Evolutionary conservation across 2,888 invertebrate species (phyloP).

Genomic region (Hirtodrosophila cameraria): DNA sequence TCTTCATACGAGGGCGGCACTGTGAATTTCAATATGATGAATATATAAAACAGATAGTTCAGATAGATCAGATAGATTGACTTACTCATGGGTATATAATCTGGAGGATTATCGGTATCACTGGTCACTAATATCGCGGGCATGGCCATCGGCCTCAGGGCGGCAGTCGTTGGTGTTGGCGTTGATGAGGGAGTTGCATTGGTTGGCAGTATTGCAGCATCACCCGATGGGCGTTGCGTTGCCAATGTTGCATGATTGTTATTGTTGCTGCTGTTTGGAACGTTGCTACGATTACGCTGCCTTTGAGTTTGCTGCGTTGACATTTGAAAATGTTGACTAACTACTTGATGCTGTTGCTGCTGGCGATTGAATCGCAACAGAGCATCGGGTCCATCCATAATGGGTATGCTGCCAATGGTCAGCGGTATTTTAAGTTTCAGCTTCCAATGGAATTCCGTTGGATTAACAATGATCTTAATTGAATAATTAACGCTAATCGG

Average conservation of each 20-base stretch:
- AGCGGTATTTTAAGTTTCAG: constrained; percentile 88
- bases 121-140: constrained; percentile 75
- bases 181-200: constrained; percentile 58
- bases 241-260: constrained; percentile 55
- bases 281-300: constrained; percentile 39
- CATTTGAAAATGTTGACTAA: constrained; percentile 76
- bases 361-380: constrained; percentile 63
- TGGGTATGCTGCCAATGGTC: constrained; percentile 87
- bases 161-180: constrained; percentile 75
- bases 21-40: constrained; percentile 38
- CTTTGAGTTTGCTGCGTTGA: constrained; percentile 57
- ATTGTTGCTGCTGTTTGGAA: constrained; percentile 43
- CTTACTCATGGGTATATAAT: constrained; percentile 82
- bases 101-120: constrained; percentile 83
- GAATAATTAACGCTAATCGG: constrained; percentile 90
- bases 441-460: constrained; percentile 88
- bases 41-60: not conserved
- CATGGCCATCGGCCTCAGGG: constrained; percentile 63
- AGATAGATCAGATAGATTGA: too few species aligned
- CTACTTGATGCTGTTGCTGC: constrained; percentile 74
- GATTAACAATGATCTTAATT: constrained; percentile 86
- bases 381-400: constrained; percentile 86
- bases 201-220: constrained; percentile 60
- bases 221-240: constrained; percentile 43
- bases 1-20: constrained; percentile 84